These are phyloP conservation scores for Acanthis flammea DNA, from an alignment of 2,797 vertebrate genomes.

Conservation along the genomic window DNA sequence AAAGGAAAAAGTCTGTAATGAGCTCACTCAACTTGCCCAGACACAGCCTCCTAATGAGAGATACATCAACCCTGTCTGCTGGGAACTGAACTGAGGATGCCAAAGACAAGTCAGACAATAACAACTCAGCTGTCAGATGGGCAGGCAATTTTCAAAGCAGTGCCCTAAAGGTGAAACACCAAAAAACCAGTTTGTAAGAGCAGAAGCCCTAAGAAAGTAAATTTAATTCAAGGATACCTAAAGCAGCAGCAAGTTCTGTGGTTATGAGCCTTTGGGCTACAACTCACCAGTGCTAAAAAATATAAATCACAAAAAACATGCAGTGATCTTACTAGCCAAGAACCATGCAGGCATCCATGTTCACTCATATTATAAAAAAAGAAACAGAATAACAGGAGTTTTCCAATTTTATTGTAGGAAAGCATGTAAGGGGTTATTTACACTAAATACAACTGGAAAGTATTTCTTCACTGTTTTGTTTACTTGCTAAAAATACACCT, in stretches of 20 bases:
- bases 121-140: neutral
- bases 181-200: neutral
- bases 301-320: neutral
- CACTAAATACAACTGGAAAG: neutral
- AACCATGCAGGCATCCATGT: neutral
- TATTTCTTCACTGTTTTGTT: neutral
- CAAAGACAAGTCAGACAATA: neutral
- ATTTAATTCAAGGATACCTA: neutral
- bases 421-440: neutral
- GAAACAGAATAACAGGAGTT: neutral
- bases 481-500: neutral
- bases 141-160: neutral
- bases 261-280: neutral
- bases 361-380: neutral
- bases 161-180: neutral
- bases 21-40: neutral
- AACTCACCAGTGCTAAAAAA: neutral
- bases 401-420: conserved; percentile 4
- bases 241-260: neutral
- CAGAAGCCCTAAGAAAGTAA: neutral
- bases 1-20: neutral
- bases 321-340: neutral
- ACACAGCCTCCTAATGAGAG: neutral
- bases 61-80: neutral
- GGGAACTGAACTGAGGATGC: neutral